Conservation (phyloP, 1,140 invertebrate genomes). For the Phymastichus coffea region DNA sequence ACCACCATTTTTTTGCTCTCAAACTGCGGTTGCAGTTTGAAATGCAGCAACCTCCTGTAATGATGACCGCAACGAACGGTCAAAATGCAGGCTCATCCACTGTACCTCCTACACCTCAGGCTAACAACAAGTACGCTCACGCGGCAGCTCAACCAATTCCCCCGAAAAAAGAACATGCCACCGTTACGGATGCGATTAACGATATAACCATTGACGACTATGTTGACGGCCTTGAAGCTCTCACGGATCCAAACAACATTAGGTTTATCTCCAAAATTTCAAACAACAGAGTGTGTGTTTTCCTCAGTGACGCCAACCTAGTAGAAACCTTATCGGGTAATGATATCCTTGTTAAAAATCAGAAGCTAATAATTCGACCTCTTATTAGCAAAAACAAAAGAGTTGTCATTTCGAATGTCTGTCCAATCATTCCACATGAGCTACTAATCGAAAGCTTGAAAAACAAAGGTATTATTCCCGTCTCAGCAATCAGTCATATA, state of each 20-base stretch:
- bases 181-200: background rate
- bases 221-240: background rate
- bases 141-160: no score
- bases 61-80: background rate
- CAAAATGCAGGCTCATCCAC: background rate
- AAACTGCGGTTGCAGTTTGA: background rate
- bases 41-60: background rate
- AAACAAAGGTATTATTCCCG: background rate
- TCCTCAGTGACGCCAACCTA: background rate
- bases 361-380: background rate
- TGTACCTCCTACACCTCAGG: background rate
- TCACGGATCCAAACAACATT: background rate
- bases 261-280: constrained; percentile 1
- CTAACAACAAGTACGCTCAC: background rate
- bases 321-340: background rate
- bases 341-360: background rate
- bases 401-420: background rate
- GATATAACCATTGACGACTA: background rate
- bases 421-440: background rate
- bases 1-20: background rate
- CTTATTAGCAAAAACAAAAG: background rate
- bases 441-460: background rate
- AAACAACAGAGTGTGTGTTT: background rate
- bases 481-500: background rate
- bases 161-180: background rate